Conservation (phyloP, 2,797 vertebrate species). For the Poecilia wingei region DNA sequence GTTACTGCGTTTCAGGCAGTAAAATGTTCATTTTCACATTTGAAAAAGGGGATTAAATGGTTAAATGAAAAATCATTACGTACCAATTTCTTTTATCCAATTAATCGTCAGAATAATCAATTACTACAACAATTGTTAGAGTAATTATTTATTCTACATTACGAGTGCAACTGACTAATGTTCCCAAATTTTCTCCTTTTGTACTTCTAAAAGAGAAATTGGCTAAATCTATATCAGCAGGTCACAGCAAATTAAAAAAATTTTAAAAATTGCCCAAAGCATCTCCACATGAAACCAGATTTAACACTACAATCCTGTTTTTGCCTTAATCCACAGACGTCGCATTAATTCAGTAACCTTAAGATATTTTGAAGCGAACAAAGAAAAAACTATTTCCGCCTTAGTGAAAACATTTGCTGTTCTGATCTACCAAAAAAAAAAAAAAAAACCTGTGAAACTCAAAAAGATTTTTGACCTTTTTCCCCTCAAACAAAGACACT, state of each 20-base stretch:
- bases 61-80: too few species aligned
- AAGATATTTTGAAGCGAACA: neutral
- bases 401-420: neutral
- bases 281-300: neutral
- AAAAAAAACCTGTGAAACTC: neutral
- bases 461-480: constrained; percentile 28
- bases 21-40: too few species aligned
- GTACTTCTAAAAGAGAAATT: neutral
- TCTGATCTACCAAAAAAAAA: neutral
- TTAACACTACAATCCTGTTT: neutral
- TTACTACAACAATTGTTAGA: too few species aligned
- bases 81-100: too few species aligned
- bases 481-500: constrained; percentile 20
- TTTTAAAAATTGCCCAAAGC: neutral
- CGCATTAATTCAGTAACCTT: neutral
- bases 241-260: neutral
- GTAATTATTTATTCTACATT: too few species aligned
- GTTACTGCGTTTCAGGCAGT: too few species aligned
- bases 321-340: neutral
- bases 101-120: too few species aligned
- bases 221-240: neutral
- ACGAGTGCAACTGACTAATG: neutral
- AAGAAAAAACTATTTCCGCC: neutral
- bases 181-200: neutral
- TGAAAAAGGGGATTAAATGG: too few species aligned